Evolutionary conservation across 2,888 invertebrate genomes (phyloP).

Genomic region (Andrena fulva): DNA sequence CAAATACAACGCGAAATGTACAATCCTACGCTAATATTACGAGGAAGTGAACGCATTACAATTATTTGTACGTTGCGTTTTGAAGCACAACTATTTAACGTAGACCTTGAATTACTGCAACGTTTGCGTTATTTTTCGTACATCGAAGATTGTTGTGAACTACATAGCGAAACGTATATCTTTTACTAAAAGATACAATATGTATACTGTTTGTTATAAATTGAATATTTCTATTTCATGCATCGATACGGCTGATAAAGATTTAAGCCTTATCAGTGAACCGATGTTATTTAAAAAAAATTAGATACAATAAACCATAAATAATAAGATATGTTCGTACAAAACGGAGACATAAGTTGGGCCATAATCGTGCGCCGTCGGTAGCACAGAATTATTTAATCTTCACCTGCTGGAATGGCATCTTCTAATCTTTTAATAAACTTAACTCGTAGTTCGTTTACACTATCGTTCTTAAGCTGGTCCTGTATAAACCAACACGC

Average conservation of each 20-base stretch:
- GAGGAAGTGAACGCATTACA: not conserved
- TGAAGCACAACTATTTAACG: not conserved
- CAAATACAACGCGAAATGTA: not conserved
- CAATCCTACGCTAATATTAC: not conserved
- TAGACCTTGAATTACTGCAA: not conserved
- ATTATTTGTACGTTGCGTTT: not conserved
- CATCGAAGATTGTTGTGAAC: not conserved
- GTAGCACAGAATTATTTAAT: constrained; percentile 86
- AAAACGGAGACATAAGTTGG: not conserved
- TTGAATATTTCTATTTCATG: not conserved
- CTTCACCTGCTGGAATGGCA: constrained; percentile 99
- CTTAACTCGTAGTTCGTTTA: constrained; percentile 97
- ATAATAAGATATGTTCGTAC: constrained; percentile 1
- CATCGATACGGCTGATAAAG: not conserved
- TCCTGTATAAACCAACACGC: constrained; percentile 98
- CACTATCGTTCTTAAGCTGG: constrained; percentile 96
- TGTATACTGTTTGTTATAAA: not conserved
- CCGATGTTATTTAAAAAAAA: not conserved
- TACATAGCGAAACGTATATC: not conserved
- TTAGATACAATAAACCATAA: not conserved
- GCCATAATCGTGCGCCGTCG: constrained; percentile 8
- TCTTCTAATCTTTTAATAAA: constrained; percentile 98
- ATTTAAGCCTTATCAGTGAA: constrained; percentile 7
- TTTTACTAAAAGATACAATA: constrained; percentile 1
- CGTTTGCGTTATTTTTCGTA: not conserved